Base-by-base conservation (phyloP, 2,113 vertebrate genomes). In the Tachysurus vachellii region DNA sequence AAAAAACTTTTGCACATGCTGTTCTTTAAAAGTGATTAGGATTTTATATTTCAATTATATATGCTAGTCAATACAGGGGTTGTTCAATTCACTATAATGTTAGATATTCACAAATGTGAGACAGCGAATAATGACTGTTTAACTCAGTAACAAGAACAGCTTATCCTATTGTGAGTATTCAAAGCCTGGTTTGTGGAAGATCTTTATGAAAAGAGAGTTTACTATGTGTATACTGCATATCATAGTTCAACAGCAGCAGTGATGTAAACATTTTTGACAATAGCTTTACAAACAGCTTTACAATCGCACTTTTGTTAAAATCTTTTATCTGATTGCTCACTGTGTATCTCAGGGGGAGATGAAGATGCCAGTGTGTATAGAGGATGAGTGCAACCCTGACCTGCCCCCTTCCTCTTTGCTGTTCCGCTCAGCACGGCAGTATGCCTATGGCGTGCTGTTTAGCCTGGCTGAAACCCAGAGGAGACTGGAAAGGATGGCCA, bases 291-390 rank as follows among this genome's bases (percentile, higher is more conserved):
- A 36, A 36, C 10, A 73, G 12, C 7, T 21, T 31, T 31, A 11
- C 5, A 57, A 3, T 59, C 3, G n/a, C n/a, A 17, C n/a, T 54
- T 28, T 11, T 17, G 6, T 28, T 28, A 17, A n/a, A 16, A 26
- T 81, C 10, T 26, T 61, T 61, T 16, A 56, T 31, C 64, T 57
- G 11, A 47, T 71, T 57, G 47, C 31, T 68, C 4, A 57, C 75
- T 56, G 44, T 57, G 14, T 84, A n/a, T 76, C 79, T 56, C 93
- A 98, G 97, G 97, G 97, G 88, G 97, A 98, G 92, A 96, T 97
- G 94, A 98, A 97, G 93, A 96, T 98, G 91, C 96, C 97, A 2
- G 96, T 98, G 68, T 97, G 96, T 93, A 97, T 97, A 89, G 97
- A 98, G 91, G 97, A 98, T 21, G 97, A 97, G 91, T 96, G 96